phyloP scores from a whole-genome alignment of 2,797 vertebrate genomes.

The Aeoliscus strigatus region DNA sequence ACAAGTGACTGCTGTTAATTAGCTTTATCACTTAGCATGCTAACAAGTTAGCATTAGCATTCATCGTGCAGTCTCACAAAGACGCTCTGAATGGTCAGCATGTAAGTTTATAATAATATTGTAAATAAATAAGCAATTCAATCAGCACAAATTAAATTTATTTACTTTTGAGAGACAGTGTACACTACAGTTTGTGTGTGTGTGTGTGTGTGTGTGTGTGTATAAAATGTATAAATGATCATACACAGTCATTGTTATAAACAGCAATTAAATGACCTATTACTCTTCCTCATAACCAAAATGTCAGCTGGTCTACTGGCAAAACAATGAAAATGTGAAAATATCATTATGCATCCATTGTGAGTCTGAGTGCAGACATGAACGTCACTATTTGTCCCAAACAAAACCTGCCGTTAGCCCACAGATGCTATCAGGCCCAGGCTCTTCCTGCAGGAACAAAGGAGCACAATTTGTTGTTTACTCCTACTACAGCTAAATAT shows the following conservation, averaged over 20 bases:
- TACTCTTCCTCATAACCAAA: constrained; percentile 31
- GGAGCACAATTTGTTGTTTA: constrained; percentile 23
- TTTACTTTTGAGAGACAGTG: too few relatives aligned
- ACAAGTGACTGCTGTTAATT: too few relatives aligned
- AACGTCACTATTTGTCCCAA: constrained; percentile 49
- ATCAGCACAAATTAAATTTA: too few relatives aligned
- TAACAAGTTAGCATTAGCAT: neutral
- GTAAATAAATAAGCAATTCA: too few relatives aligned
- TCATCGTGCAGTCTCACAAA: neutral
- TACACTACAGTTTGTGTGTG: too few relatives aligned
- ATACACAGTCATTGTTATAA: neutral
- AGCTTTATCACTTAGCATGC: neutral
- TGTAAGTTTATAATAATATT: too few relatives aligned
- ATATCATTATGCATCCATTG: constrained; percentile 23
- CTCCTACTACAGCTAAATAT: constrained; percentile 39
- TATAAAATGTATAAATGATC: too few relatives aligned
- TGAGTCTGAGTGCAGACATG: constrained; percentile 10
- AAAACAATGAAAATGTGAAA: constrained; percentile 38
- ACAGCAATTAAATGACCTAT: constrained; percentile 1
- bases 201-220: neutral
- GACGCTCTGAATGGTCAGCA: neutral
- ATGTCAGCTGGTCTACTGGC: constrained; percentile 27
- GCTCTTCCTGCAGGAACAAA: constrained; percentile 57
- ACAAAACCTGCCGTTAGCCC: constrained; percentile 45
- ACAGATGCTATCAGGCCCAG: constrained; percentile 52